Conservation (phyloP, 2,797 vertebrate genomes). For the Lithobates sylvaticus region DNA sequence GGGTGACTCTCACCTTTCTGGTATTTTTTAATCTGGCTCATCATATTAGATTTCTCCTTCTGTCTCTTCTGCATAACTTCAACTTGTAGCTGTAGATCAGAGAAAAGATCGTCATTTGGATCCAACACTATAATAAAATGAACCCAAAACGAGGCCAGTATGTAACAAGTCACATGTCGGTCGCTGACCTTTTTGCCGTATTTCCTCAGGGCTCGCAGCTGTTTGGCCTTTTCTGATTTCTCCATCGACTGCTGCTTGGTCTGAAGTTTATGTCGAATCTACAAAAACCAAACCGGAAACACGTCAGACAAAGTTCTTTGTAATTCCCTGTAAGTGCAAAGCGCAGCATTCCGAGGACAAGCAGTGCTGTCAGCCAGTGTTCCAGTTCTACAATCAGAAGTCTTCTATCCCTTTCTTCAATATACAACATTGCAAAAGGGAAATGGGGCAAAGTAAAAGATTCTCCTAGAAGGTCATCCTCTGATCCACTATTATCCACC, state of each 20-base stretch:
- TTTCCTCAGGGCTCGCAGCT: constrained; percentile 92
- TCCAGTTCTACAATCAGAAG: too few relatives aligned
- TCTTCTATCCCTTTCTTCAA: too few relatives aligned
- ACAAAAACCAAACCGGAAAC: neutral
- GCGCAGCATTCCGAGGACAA: too few relatives aligned
- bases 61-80: constrained; percentile 96
- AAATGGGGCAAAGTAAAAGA: too few relatives aligned
- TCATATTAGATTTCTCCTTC: constrained; percentile 93
- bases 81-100: constrained; percentile 85
- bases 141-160: neutral
- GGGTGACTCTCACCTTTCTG: constrained; percentile 86
- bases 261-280: constrained; percentile 92
- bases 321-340: too few relatives aligned
- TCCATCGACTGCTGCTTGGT: constrained; percentile 89
- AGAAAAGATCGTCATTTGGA: neutral
- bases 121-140: neutral
- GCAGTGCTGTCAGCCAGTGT: too few relatives aligned
- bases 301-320: too few relatives aligned
- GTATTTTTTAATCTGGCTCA: constrained; percentile 93
- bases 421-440: too few relatives aligned
- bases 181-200: constrained; percentile 93
- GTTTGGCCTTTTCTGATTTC: constrained; percentile 94
- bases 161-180: neutral
- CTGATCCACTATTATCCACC: too few relatives aligned
- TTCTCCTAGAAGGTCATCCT: too few relatives aligned